Percentiles rank a stretch among this genome's conserved stretches.
phyloP scores from a whole-genome alignment of 2,888 invertebrate genomes.

The Agrilus mali region DNA sequence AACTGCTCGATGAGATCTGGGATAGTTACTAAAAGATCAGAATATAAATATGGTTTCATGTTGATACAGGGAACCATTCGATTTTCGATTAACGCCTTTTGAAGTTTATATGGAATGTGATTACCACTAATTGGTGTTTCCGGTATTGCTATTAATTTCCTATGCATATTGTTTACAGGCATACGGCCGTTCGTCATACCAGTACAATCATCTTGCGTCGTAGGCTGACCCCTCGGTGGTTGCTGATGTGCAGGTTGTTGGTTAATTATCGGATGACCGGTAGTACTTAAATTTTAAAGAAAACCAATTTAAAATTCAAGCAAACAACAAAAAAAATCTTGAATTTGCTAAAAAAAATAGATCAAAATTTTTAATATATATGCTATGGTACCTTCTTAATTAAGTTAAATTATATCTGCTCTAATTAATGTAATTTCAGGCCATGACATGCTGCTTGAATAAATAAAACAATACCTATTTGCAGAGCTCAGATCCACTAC shows the following conservation, averaged over 20 bases:
- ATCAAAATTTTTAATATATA: background rate
- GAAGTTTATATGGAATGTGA: conserved; percentile 66
- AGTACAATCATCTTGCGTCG: conserved; percentile 27
- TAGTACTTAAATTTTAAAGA: conserved; percentile 17
- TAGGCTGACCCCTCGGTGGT: conserved; percentile 23
- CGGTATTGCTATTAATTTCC: conserved; percentile 55
- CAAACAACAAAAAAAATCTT: background rate
- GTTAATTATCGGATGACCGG: conserved; percentile 26
- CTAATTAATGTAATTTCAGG: background rate
- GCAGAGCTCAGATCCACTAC: conserved; percentile 17
- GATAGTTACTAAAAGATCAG: conserved; percentile 70
- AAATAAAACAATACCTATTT: conserved; percentile 5
- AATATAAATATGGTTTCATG: conserved; percentile 71
- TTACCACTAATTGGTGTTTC: conserved; percentile 54
- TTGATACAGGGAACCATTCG: conserved; percentile 78
- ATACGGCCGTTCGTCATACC: conserved; percentile 25
- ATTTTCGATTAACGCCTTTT: conserved; percentile 68
- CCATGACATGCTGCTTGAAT: too few species aligned
- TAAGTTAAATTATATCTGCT: background rate
- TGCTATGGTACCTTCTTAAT: background rate
- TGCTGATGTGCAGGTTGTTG: conserved; percentile 34
- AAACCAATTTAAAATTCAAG: conserved; percentile 6
- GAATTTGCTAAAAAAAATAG: background rate
- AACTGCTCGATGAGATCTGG: conserved; percentile 69
- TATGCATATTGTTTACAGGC: conserved; percentile 34